Base-by-base conservation (phyloP, 2,888 invertebrate genomes). In the Lepidocyrtinus sp. region DNA sequence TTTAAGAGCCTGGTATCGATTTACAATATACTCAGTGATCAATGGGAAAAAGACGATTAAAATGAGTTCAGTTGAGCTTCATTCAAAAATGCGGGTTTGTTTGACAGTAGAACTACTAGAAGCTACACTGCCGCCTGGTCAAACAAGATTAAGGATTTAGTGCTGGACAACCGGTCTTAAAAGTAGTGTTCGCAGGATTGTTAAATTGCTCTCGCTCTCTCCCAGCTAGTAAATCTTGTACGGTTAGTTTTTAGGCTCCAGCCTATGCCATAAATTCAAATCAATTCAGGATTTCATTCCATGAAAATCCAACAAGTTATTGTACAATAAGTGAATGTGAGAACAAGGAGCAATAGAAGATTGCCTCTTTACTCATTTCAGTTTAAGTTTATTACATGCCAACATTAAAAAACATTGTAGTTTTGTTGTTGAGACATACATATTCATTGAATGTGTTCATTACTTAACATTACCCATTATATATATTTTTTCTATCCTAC, bases 391-490 rank as follows among this genome's bases (percentile, higher is more conserved):
- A 36, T 36, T 36, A 36, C 36, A 36, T 36, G 36, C 5, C 7
- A 5, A 12, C 36, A 36, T 36, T 36, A 36, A 36, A 36, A 36
- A 36, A 36, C 36, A 36, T 36, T 36, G 36, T 36, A 36, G 36
- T 36, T 73, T 45, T 71, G 61, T 62, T 71, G 62, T 62, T 62
- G 63, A 63, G 36, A 36, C 36, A 36, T 36, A 36, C 63, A 71
- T 71, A 73, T 63, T 64, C 73, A 64, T 73, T 73, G 73, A 73
- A 73, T 73, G 64, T 64, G 64, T 73, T 73, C 73, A 73, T 73
- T 73, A 73, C 63, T 73, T 73, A 36, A 5, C 63, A 73, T 73
- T 73, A 73, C 73, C 63, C 26, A 73, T 36, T 36, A 36, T 36
- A 36, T 36, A 36, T 5, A 36, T 36, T 12, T 36, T 12, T 12